Evolutionary conservation across 1,140 invertebrate species (phyloP).

Genomic region (Leptinotarsa defecta): DNA sequence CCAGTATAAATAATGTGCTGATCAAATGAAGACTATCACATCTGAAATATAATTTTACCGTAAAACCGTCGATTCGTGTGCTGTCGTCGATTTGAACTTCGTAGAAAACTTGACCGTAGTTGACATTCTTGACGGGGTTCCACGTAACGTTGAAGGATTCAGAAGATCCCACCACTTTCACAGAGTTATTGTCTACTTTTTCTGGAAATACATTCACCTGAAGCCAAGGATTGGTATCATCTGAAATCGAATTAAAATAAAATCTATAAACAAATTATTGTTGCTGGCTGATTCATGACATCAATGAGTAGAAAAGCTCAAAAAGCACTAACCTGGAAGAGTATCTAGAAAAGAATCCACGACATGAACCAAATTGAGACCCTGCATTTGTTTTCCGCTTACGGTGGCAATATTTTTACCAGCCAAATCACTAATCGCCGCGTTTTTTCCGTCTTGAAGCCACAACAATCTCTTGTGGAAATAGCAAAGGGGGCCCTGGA

Average conservation of each 20-base stretch:
- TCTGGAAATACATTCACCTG: conserved; percentile 72
- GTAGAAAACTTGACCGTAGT: conserved; percentile 82
- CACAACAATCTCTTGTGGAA: conserved; percentile 80
- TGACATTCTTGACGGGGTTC: conserved; percentile 72
- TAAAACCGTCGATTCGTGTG: conserved; percentile 48
- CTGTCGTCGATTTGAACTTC: conserved; percentile 71
- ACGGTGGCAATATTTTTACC: conserved; percentile 78
- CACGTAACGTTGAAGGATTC: conserved; percentile 81
- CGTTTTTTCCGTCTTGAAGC: conserved; percentile 75
- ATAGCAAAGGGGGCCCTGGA: conserved; percentile 72
- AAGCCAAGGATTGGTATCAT: conserved; percentile 32
- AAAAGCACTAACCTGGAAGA: conserved; percentile 56
- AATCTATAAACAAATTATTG: no score
- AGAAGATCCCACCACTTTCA: conserved; percentile 72
- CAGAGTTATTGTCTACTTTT: conserved; percentile 64
- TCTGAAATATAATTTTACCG: conserved; percentile 43
- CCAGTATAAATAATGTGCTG: background rate
- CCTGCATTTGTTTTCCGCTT: conserved; percentile 63
- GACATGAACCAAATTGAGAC: conserved; percentile 73
- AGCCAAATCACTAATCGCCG: conserved; percentile 76
- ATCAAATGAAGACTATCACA: background rate
- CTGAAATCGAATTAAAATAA: background rate
- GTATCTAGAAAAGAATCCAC: conserved; percentile 71
- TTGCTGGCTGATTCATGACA: background rate
- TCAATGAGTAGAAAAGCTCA: no score